Conservation (phyloP, 2,797 vertebrate genomes). For the Spinus olivaceus region DNA sequence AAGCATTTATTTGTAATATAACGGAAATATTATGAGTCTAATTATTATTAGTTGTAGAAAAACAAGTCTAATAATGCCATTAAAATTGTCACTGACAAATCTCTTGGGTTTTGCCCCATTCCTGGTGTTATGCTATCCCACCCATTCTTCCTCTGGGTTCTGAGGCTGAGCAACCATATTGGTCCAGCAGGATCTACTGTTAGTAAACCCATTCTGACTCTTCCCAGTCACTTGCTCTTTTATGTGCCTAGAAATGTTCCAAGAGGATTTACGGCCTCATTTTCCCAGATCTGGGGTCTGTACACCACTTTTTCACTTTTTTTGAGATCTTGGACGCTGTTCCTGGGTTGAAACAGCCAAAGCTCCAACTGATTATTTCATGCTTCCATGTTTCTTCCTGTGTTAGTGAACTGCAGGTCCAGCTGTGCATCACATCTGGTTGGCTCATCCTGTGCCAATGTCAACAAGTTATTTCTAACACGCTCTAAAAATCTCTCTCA, state of each 20-base stretch:
- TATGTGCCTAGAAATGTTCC: not conserved
- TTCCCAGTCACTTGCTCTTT: not conserved
- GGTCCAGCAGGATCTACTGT: not conserved
- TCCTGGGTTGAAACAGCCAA: not conserved
- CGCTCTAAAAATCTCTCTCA: not conserved
- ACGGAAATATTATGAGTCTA: not conserved
- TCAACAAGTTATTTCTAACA: not conserved
- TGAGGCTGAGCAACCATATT: not conserved
- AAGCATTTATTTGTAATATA: not conserved
- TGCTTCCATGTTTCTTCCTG: fast-evolving
- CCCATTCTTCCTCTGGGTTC: not conserved
- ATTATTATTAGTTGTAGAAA: not conserved
- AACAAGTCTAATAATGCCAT: not conserved
- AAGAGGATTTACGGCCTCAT: not conserved
- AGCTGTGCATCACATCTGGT: not conserved
- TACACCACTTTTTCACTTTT: not conserved
- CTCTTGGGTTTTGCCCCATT: not conserved
- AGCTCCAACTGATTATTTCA: not conserved
- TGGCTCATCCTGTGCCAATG: not conserved
- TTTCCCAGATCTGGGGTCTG: not conserved
- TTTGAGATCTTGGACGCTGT: not conserved
- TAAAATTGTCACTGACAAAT: not conserved
- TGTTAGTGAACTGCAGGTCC: not conserved
- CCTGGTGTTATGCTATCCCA: not conserved
- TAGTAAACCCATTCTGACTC: not conserved